A percentile compares a stretch with the other conserved stretches of the same genome.
Evolutionary conservation across 2,797 vertebrate genomes (phyloP).

Genomic region (Enteromius treurensis): DNA sequence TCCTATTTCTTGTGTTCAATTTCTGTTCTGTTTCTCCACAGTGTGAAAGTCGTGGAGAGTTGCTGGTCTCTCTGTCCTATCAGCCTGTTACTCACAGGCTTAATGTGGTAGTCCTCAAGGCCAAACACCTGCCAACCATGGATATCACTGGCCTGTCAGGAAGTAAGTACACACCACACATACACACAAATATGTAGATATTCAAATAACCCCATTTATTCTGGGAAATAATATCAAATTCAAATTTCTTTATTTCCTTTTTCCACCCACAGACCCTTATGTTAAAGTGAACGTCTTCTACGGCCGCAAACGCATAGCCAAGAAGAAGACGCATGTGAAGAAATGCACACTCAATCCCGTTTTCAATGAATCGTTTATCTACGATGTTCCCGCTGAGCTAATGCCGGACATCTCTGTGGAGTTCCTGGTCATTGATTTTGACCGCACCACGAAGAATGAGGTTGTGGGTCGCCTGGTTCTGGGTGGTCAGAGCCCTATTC

Average conservation of each 20-base stretch:
- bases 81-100: constrained; percentile 85
- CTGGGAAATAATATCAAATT: not conserved
- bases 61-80: constrained; percentile 86
- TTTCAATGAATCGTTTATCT: constrained; percentile 88
- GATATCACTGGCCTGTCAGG: constrained; percentile 89
- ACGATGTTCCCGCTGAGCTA: constrained; percentile 82
- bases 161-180: constrained; percentile 77
- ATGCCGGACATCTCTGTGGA: constrained; percentile 85
- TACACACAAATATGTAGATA: constrained; percentile 9
- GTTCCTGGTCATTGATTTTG: constrained; percentile 86
- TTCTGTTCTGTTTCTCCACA: constrained; percentile 67
- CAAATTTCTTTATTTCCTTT: constrained; percentile 8
- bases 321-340: constrained; percentile 89
- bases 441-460: constrained; percentile 86
- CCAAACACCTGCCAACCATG: constrained; percentile 87
- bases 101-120: constrained; percentile 87
- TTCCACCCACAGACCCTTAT: constrained; percentile 69
- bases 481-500: constrained; percentile 79
- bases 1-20: not conserved
- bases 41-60: constrained; percentile 84
- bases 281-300: constrained; percentile 89
- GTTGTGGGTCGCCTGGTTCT: constrained; percentile 83
- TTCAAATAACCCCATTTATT: not conserved
- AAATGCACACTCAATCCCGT: constrained; percentile 86
- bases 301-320: constrained; percentile 84